phyloP scores from a whole-genome alignment of 1,140 invertebrate genomes.

The Palaemon carinicauda region DNA sequence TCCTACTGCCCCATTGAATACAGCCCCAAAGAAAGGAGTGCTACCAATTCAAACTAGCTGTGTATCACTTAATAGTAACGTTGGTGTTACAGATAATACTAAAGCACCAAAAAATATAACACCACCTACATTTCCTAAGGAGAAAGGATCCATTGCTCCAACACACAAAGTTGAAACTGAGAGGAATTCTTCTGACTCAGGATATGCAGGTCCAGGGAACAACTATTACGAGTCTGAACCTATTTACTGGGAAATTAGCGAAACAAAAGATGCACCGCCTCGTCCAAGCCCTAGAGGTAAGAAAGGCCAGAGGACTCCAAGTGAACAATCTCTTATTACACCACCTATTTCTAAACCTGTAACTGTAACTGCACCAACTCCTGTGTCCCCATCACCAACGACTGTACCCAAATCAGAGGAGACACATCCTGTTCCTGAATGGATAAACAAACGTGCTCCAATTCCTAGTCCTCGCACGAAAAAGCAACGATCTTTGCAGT shows the following conservation, averaged over 20 bases:
- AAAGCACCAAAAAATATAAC: neutral
- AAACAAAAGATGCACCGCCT: constrained; percentile 19
- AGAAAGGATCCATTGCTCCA: neutral
- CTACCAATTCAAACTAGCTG: neutral
- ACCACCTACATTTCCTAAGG: constrained; percentile 5
- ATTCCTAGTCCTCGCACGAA: constrained; percentile 40
- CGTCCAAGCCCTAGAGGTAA: constrained; percentile 34
- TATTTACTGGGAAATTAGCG: constrained; percentile 47
- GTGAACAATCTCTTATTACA: neutral
- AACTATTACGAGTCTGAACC: constrained; percentile 22
- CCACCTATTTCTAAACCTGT: neutral
- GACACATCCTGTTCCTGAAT: neutral
- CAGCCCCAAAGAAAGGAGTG: neutral
- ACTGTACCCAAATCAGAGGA: neutral
- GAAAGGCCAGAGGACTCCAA: neutral
- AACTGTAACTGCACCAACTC: neutral
- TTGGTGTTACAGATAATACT: neutral
- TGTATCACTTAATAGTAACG: neutral
- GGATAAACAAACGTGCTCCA: constrained; percentile 33
- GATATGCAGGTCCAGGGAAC: constrained; percentile 28
- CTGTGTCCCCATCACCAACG: neutral
- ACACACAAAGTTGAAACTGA: neutral
- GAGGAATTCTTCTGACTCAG: constrained; percentile 34
- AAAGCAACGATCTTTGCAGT: constrained; percentile 42
- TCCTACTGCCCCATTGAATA: neutral